Percentiles rank a stretch among this genome's conserved stretches.
These are phyloP conservation scores for Arvicanthis niloticus DNA, from an alignment of 2,113 vertebrate genomes.

Conservation along the genomic window DNA sequence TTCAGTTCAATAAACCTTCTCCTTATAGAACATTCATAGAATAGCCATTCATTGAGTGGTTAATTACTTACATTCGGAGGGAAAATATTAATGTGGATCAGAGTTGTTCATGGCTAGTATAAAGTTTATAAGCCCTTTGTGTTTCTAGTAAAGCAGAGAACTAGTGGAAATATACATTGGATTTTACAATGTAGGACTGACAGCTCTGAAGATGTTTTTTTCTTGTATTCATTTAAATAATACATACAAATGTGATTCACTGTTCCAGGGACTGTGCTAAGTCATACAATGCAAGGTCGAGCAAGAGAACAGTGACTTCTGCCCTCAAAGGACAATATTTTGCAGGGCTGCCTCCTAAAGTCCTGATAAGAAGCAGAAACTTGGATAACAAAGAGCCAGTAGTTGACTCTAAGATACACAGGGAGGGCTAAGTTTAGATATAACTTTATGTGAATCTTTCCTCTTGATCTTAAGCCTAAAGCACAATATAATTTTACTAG, in stretches of 20 bases:
- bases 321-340: not conserved
- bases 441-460: constrained; percentile 14
- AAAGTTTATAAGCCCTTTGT: not conserved
- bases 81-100: constrained; percentile 14
- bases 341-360: not conserved
- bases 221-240: not conserved
- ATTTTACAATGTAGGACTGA: constrained; percentile 30
- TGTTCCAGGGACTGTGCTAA: not conserved
- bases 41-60: constrained; percentile 8
- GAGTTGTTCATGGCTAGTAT: constrained; percentile 10
- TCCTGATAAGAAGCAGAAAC: not conserved
- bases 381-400: not conserved
- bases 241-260: not conserved
- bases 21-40: not conserved
- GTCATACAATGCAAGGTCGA: not conserved
- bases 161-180: not conserved
- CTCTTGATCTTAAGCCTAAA: constrained; percentile 8
- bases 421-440: not conserved
- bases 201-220: not conserved
- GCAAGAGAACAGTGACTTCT: not conserved
- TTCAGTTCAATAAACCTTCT: not conserved
- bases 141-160: constrained; percentile 9
- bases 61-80: not conserved
- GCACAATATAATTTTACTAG: not conserved
- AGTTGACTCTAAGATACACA: not conserved